Conservation (phyloP, 2,797 vertebrate genomes). For the Artibeus jamaicensis region DNA sequence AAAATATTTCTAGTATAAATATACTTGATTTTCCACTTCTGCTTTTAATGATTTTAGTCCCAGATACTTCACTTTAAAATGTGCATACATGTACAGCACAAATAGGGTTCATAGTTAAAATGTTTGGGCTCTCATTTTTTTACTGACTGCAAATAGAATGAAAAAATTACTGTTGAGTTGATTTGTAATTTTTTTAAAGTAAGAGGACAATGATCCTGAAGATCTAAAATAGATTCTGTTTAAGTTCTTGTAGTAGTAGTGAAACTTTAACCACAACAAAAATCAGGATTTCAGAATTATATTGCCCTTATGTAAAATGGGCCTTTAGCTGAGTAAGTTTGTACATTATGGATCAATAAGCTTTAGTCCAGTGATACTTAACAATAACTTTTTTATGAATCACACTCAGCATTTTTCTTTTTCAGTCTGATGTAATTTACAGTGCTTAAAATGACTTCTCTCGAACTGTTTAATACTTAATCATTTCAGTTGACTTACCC, state of each 20-base stretch:
- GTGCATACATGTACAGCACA: not conserved
- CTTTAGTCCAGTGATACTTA: not conserved
- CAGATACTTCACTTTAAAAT: slow-evolving; percentile 4
- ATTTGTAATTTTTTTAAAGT: not conserved
- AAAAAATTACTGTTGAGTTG: not conserved
- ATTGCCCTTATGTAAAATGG: not conserved
- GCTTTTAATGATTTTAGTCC: not conserved
- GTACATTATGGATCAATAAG: not conserved
- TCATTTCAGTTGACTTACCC: slow-evolving; percentile 9
- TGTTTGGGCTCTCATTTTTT: slow-evolving; percentile 20
- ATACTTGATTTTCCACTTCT: not conserved
- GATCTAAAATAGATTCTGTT: not conserved
- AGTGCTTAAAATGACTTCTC: not conserved
- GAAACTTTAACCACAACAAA: not conserved
- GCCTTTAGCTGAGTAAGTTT: not conserved
- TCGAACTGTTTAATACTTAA: slow-evolving; percentile 24
- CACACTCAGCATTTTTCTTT: not conserved
- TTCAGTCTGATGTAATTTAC: not conserved
- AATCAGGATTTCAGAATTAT: not conserved
- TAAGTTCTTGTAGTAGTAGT: not conserved
- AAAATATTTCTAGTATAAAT: not conserved
- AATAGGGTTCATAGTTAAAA: not conserved
- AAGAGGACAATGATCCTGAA: not conserved
- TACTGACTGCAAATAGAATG: not conserved
- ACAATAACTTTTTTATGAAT: not conserved